Evolutionary conservation across 2,113 vertebrate species (phyloP).

Genomic region (Donacobius atricapilla): DNA sequence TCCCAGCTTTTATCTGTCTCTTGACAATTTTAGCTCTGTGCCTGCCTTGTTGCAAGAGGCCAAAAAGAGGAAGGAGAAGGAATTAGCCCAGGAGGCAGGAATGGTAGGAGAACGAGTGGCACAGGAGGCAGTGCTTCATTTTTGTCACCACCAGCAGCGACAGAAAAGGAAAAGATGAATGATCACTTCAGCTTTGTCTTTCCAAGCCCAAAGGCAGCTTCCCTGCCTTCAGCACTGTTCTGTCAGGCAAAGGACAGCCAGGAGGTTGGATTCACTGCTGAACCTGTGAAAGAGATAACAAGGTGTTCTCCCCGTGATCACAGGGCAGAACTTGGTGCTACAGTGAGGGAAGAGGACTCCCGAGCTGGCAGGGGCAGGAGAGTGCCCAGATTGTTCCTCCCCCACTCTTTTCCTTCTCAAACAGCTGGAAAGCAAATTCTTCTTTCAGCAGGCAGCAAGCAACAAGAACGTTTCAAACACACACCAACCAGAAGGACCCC

Average conservation of each 20-base stretch:
- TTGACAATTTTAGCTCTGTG: not conserved
- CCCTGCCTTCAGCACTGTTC: not conserved
- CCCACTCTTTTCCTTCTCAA: not conserved
- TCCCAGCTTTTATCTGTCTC: constrained; percentile 32
- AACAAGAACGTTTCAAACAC: not conserved
- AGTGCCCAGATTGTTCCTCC: not conserved
- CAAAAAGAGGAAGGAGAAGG: not conserved
- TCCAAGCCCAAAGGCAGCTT: not conserved
- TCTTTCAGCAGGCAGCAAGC: not conserved
- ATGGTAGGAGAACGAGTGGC: rapidly evolving
- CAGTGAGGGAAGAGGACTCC: not conserved
- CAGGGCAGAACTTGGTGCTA: not conserved
- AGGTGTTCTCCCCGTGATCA: not conserved
- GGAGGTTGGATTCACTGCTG: not conserved
- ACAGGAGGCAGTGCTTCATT: not conserved
- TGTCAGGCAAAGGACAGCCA: not conserved
- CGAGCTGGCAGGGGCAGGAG: not conserved
- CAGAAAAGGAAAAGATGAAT: not conserved
- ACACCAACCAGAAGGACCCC: not conserved
- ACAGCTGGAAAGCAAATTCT: not conserved
- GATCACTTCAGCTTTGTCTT: not conserved
- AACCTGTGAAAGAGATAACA: not conserved
- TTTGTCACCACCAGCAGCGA: not conserved
- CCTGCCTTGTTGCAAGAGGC: not conserved
- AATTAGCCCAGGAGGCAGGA: not conserved